Conservation (phyloP, 2,888 invertebrate genomes). For the Xylota sylvarum region DNA sequence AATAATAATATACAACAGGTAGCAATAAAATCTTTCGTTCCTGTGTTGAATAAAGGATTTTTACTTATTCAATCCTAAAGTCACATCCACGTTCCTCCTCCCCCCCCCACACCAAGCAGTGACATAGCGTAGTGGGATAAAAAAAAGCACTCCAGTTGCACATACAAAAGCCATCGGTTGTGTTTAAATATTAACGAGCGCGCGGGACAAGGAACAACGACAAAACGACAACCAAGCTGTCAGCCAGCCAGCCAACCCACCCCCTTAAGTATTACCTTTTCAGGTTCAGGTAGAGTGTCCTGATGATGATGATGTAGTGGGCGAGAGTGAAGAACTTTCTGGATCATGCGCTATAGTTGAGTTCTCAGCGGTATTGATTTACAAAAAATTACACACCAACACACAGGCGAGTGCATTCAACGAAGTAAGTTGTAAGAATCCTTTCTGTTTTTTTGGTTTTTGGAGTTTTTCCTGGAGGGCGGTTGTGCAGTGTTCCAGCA, state of each 20-base stretch:
- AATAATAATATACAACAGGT: constrained; percentile 75
- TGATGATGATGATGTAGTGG: constrained; percentile 68
- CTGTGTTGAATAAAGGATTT: constrained; percentile 61
- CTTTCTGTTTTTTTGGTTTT: constrained; percentile 37
- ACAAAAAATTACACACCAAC: constrained; percentile 61
- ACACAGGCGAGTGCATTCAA: constrained; percentile 44
- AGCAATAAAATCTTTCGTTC: constrained; percentile 66
- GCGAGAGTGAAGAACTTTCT: constrained; percentile 69
- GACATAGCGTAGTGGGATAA: constrained; percentile 33
- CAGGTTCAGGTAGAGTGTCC: constrained; percentile 64
- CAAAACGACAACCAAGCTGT: constrained; percentile 58
- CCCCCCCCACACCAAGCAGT: background rate
- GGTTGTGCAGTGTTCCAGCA: constrained; percentile 64
- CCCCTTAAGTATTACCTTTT: constrained; percentile 47
- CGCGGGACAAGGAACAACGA: constrained; percentile 69
- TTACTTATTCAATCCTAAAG: constrained; percentile 66
- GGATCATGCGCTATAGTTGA: constrained; percentile 67
- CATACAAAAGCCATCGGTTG: constrained; percentile 75
- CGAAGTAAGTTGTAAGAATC: constrained; percentile 69
- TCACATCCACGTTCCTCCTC: background rate
- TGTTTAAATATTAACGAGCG: constrained; percentile 75
- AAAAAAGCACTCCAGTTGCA: constrained; percentile 72
- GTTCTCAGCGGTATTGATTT: constrained; percentile 71
- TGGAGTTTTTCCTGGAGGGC: constrained; percentile 19
- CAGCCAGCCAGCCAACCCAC: constrained; percentile 9